Base-by-base conservation (phyloP, 2,113 vertebrate species). In the Dipodomys ordii region DNA sequence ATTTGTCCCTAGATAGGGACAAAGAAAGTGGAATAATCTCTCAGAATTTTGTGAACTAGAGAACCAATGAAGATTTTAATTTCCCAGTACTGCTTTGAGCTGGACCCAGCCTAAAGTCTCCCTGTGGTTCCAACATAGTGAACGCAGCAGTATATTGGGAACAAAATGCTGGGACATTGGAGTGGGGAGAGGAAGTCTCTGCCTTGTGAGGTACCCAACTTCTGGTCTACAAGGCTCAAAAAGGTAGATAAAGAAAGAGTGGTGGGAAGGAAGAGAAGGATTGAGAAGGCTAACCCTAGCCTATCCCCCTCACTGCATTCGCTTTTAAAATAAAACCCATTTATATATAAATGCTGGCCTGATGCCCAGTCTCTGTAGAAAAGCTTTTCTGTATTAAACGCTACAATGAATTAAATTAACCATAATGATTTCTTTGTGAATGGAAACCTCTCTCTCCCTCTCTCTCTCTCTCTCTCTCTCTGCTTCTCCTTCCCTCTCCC, bases 361-460 rank as follows among this genome's bases (percentile, higher is more conserved):
- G 96, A 97, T 98, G 98, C 98, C 98, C 98, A 98, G 98, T 97
- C 97, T 98, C 98, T 97, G 98, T 98, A 98, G 98, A 98, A 98
- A 98, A 98, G 98, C 98, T 98, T 98, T 98, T 98, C 97, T 98
- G 97, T 98, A 98, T 98, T 98, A 98, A 98, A 98, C 82, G 97
- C 97, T 98, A 98, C 98, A 98, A 98, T 98, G 98, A 98, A 98
- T 98, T 98, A 98, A 98, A 98, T 98, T 98, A 98, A 96, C 98
- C 98, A 98, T 98, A 98, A 98, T 98, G 98, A 98, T 98, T 98
- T 98, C 98, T 98, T 98, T 98, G 98, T 98, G 98, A 98, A 98
- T 98, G 98, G 98, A 98, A 98, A 97, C 97, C 97, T 96, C 95
- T 96, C 96, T 84, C 79, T 73, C 60, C 78, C 85, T 39, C 74